These are phyloP conservation scores for Resseliella maxima DNA, from an alignment of 2,888 invertebrate species.

Conservation along the genomic window DNA sequence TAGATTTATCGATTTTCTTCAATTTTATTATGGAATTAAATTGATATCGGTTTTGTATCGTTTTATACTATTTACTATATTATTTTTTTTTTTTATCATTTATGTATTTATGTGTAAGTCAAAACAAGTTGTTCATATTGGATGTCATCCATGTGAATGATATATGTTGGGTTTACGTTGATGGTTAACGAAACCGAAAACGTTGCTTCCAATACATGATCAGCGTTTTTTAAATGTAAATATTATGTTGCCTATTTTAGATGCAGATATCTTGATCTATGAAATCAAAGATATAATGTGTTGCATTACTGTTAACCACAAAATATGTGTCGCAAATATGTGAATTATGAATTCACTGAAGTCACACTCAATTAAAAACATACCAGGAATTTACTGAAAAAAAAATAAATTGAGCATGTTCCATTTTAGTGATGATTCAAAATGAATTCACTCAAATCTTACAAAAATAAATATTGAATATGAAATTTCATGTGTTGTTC, in stretches of 20 bases:
- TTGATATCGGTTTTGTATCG: neutral
- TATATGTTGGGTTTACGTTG: neutral
- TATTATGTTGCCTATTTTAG: too few species aligned
- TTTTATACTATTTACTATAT: neutral
- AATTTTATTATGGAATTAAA: neutral
- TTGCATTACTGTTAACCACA: neutral
- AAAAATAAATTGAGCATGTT: constrained; percentile 31
- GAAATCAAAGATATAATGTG: neutral
- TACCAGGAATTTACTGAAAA: too few species aligned
- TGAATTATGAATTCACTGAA: neutral
- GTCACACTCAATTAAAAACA: too few species aligned
- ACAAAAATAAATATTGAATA: too few species aligned
- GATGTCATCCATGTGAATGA: neutral
- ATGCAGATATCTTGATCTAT: too few species aligned
- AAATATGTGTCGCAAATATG: neutral
- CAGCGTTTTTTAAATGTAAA: too few species aligned
- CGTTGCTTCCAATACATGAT: too few species aligned
- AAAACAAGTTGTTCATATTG: constrained; percentile 4
- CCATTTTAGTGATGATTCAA: too few species aligned
- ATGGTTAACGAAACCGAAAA: too few species aligned
- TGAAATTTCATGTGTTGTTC: too few species aligned
- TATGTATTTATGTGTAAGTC: neutral
- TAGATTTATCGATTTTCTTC: neutral
- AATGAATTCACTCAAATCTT: too few species aligned
- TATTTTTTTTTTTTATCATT: neutral